Base-by-base conservation (phyloP, 2,797 vertebrate genomes). In the Buceros bicornis region DNA sequence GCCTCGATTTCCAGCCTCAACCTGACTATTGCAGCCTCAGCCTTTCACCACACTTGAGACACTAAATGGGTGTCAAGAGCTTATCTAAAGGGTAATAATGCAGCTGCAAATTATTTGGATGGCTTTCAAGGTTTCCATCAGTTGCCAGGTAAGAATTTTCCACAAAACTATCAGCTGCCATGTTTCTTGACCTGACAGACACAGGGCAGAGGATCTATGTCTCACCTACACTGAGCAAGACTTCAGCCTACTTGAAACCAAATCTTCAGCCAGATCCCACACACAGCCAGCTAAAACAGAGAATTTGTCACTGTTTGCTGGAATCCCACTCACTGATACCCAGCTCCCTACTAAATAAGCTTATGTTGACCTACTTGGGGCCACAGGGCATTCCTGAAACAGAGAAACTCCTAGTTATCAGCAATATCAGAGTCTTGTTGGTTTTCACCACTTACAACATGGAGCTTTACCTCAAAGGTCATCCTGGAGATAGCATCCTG, bases 381-480 rank as follows among this genome's bases (percentile, higher is more conserved):
- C 35, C 69, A 72, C 20, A 47, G 45, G 71, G 28, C 33, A 77
- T 51, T 76, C 45, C 31, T 66, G 61, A 87, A 84, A 54, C 6
- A 11, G 10, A 22, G n/a, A 53, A 71, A 78, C 3, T 9, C 54
- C 35, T 56, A 90, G 25, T 1, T 73, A 48, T 57, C 25, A 79
- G 43, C 22, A 86, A 45, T 13, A 74, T 31, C 35, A 79, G 70
- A 60, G 25, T 26, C 58, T 88, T 10, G 1, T 3, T 35, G 13
- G 6, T 86, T 84, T 76, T 50, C 10, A 60, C 26, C 48, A 37
- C n/a, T 6, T 51, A 60, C 0, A 56, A 45, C 31, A n/a, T 1
- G 10, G 33, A 42, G 67, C 89, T 96, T 98, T 93, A 99, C 99
- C 99, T 99, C 99, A 95, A 99, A 99, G 8, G 98, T 97, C 87